These are phyloP conservation scores for Labeo calbasu DNA, from an alignment of 2,797 vertebrate species.

Conservation along the genomic window DNA sequence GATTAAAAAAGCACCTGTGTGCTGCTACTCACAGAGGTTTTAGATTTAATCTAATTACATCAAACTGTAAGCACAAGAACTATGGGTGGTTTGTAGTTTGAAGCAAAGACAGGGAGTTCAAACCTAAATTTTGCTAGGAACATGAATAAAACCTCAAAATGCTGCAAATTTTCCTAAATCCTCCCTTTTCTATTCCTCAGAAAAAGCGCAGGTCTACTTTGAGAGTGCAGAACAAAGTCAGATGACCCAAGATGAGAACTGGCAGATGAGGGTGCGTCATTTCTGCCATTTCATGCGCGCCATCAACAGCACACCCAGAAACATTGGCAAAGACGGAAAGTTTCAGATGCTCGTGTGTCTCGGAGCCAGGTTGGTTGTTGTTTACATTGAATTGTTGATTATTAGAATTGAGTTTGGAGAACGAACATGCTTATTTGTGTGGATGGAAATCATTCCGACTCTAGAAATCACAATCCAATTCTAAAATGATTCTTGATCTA, in stretches of 20 bases:
- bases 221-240: conserved; percentile 91
- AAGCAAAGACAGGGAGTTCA: neutral
- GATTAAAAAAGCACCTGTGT: neutral
- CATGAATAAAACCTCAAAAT: neutral
- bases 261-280: conserved; percentile 90
- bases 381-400: neutral
- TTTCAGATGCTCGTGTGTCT: conserved; percentile 99
- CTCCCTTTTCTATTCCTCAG: conserved; percentile 71
- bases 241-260: conserved; percentile 90
- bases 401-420: neutral
- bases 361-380: conserved; percentile 87
- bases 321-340: conserved; percentile 98
- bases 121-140: neutral
- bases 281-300: conserved; percentile 96
- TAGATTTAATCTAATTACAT: neutral
- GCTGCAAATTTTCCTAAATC: neutral
- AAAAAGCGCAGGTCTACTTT: conserved; percentile 97
- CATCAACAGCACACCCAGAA: conserved; percentile 92
- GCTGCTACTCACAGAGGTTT: neutral
- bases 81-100: neutral
- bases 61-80: neutral
- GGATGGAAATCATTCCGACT: neutral
- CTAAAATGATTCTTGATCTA: neutral
- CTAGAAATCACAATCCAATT: neutral
- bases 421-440: neutral